Conservation (phyloP, 1,140 invertebrate species). For the Brachionus manjavacas region DNA sequence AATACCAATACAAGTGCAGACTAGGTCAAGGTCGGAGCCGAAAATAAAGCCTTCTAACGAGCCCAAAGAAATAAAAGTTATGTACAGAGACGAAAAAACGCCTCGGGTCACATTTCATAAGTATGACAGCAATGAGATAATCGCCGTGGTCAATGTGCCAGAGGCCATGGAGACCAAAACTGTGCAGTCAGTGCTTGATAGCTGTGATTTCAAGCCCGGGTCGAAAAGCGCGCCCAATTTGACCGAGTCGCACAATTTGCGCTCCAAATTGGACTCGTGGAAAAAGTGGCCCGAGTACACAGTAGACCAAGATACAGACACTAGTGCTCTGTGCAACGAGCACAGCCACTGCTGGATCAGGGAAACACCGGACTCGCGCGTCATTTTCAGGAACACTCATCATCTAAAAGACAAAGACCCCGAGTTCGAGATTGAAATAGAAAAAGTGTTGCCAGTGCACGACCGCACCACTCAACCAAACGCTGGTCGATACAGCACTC, state of each 20-base stretch:
- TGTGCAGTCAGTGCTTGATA: not conserved
- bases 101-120: conserved; percentile 27
- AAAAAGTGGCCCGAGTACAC: conserved; percentile 37
- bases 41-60: not conserved
- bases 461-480: not conserved
- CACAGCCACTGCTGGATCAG: not conserved
- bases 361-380: not conserved
- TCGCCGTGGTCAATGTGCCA: conserved; percentile 31
- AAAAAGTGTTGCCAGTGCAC: not conserved
- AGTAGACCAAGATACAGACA: conserved; percentile 26
- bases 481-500: not conserved
- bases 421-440: conserved; percentile 41
- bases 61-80: not conserved
- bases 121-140: conserved; percentile 29
- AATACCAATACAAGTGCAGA: conserved; percentile 12
- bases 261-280: conserved; percentile 11
- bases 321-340: not conserved
- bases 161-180: conserved; percentile 31
- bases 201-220: not conserved
- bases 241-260: not conserved
- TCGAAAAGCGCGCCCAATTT: conserved; percentile 34
- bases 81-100: not conserved
- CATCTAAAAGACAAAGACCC: not conserved
- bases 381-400: not conserved
- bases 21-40: not conserved